These are phyloP conservation scores for Tachysurus fulvidraco DNA, from an alignment of 2,113 vertebrate species.

Conservation along the genomic window DNA sequence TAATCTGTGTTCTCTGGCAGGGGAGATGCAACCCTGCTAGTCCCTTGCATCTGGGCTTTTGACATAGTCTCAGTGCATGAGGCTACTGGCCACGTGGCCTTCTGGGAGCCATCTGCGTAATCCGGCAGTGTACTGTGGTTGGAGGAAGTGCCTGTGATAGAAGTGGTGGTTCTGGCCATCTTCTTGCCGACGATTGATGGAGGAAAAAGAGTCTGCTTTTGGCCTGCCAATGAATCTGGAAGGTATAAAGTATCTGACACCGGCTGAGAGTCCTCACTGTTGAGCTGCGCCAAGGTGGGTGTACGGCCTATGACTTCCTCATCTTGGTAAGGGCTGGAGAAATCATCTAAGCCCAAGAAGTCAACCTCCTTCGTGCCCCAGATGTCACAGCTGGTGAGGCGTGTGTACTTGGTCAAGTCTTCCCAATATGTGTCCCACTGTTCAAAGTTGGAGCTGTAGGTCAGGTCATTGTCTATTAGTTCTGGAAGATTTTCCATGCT, in stretches of 20 bases:
- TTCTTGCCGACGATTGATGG: conserved; percentile 80
- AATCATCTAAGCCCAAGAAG: conserved; percentile 94
- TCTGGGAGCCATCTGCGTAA: conserved; percentile 83
- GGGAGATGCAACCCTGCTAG: conserved; percentile 69
- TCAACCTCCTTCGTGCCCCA: conserved; percentile 99
- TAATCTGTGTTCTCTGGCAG: conserved; percentile 85
- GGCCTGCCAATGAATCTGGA: conserved; percentile 80
- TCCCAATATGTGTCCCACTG: conserved; percentile 99
- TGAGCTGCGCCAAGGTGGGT: conserved; percentile 94
- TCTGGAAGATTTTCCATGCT: conserved; percentile 86
- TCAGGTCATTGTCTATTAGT: conserved; percentile 83
- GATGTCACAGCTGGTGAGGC: conserved; percentile 96
- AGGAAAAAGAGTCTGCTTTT: conserved; percentile 71
- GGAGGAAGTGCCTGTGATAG: conserved; percentile 70
- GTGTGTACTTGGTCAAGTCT: conserved; percentile 97
- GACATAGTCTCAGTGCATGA: conserved; percentile 89
- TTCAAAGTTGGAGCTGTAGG: conserved; percentile 88
- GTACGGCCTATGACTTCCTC: conserved; percentile 96
- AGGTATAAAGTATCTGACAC: conserved; percentile 92
- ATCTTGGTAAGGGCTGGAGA: conserved; percentile 97
- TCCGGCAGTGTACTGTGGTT: conserved; percentile 80
- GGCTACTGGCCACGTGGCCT: conserved; percentile 83
- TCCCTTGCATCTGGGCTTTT: conserved; percentile 79
- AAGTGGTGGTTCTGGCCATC: conserved; percentile 61
- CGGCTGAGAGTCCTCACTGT: conserved; percentile 96